Evolutionary conservation across 1,140 invertebrate species (phyloP).

Genomic region (Brachionus paranguensis): DNA sequence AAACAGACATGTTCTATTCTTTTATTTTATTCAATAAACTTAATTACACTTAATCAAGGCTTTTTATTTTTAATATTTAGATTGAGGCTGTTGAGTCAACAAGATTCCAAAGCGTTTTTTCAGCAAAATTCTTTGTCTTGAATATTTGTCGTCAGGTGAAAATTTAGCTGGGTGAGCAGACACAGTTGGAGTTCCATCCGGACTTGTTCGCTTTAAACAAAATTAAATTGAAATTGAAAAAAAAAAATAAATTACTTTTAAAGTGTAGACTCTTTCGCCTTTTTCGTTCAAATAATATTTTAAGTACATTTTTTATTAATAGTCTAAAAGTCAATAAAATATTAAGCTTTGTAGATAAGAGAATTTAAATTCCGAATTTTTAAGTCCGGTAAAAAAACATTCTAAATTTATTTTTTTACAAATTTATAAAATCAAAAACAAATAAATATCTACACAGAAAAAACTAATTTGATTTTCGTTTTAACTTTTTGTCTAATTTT

Average conservation of each 20-base stretch:
- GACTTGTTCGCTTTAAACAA: conserved; percentile 66
- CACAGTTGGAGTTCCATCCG: conserved; percentile 68
- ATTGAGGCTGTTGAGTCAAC: conserved; percentile 74
- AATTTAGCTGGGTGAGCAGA: conserved; percentile 89
- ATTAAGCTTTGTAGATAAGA: not conserved
- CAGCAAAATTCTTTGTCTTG: conserved; percentile 76
- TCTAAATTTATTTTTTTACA: not conserved
- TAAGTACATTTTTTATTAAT: conserved; percentile 50
- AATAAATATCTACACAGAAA: not conserved
- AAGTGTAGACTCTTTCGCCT: conserved; percentile 55
- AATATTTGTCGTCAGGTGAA: conserved; percentile 90
- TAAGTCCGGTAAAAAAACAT: not conserved
- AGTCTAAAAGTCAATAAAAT: not conserved
- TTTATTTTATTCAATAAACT: conserved; percentile 33
- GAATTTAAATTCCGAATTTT: conserved; percentile 2
- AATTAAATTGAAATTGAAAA: not conserved
- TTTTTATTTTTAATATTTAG: conserved; percentile 44
- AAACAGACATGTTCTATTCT: not conserved
- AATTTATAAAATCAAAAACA: not conserved
- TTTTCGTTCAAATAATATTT: conserved; percentile 55
- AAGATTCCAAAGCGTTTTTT: conserved; percentile 83
- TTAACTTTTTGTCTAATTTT: not conserved
- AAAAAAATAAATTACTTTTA: conserved; percentile 46
- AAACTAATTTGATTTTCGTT: not conserved
- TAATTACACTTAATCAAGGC: not conserved